Base-by-base conservation (phyloP, 2,113 vertebrate genomes). In the Onychostruthus taczanowskii region DNA sequence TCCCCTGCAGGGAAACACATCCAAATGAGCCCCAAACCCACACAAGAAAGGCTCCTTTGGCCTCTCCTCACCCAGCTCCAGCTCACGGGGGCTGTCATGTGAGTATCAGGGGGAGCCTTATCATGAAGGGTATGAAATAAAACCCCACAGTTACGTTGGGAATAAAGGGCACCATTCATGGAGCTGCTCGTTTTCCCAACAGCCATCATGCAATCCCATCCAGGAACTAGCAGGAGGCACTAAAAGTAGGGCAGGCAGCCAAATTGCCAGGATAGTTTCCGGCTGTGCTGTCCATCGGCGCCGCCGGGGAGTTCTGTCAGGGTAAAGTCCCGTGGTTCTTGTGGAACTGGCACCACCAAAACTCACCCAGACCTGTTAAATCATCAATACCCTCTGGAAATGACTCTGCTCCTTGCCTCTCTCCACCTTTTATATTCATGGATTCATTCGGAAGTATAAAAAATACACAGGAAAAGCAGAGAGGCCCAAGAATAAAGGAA, bases 31-130 rank as follows among this genome's bases (percentile, higher is more conserved):
- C 69, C 24, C 43, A 43, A 91, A 33, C 23, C 14, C 23, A 52
- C 52, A 66, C 70, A 94, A 96, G 77, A 96, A 90, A 77, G 96
- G 76, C 52, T 91, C 56, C 75, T 94, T 95, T 92, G 52, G 82
- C 91, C 56, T 78, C 66, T 80, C 73, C 89, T 72, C 28, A 7
- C 15, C 78, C 87, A 43, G n/a, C 76, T 21, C 5, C 41, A 22
- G 79, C 68, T 90, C 95, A 96, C 64, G 2, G 90, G 93, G 64
- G 26, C 3, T 33, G 83, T 87, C 94, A 96, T 94, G 93, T 93
- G 96, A 84, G 1, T 7, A 26, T 97, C 90, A 94, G 90, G 89
- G 92, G 72, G 55, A 92, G 61, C 37, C 15, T 68, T 58, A 61
- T 39, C 50, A 6, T 1, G 18, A 28, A 37, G 27, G 69, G 52